Conservation (phyloP, 2,888 invertebrate genomes). For the Omphaloscelis lunosa region DNA sequence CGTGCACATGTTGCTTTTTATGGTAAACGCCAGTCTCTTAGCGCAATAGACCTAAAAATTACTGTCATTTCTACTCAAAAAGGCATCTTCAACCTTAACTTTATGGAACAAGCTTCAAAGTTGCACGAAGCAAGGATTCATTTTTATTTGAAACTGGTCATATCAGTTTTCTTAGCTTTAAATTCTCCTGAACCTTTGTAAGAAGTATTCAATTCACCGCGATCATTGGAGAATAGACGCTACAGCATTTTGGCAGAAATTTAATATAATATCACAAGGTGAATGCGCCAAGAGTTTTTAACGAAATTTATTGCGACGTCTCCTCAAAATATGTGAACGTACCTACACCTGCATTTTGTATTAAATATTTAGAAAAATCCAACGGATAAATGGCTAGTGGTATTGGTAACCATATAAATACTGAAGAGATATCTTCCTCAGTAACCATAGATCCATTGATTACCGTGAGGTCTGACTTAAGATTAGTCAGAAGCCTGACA, state of each 20-base stretch:
- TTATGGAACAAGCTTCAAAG: slow-evolving; percentile 27
- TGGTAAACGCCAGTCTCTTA: slow-evolving; percentile 34
- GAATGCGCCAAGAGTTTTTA: slow-evolving; percentile 27
- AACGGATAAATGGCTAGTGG: background rate
- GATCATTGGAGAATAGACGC: background rate
- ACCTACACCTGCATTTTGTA: background rate
- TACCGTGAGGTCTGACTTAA: background rate
- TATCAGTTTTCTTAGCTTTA: background rate
- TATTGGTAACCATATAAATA: background rate
- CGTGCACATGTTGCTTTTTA: slow-evolving; percentile 46
- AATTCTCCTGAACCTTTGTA: background rate
- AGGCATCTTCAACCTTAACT: slow-evolving; percentile 36
- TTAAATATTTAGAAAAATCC: background rate
- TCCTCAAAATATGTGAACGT: background rate
- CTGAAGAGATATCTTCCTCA: background rate
- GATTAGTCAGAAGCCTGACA: background rate
- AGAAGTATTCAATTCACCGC: background rate
- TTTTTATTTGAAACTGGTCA: slow-evolving; percentile 31
- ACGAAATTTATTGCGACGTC: slow-evolving; percentile 12
- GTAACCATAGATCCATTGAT: background rate
- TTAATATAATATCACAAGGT: slow-evolving; percentile 33
- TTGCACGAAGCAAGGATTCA: slow-evolving; percentile 4
- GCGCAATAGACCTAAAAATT: slow-evolving; percentile 46
- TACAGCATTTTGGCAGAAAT: slow-evolving; percentile 6
- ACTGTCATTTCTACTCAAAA: slow-evolving; percentile 2